phyloP scores from a whole-genome alignment of 2,113 vertebrate species.

The Oryzias curvinotus region DNA sequence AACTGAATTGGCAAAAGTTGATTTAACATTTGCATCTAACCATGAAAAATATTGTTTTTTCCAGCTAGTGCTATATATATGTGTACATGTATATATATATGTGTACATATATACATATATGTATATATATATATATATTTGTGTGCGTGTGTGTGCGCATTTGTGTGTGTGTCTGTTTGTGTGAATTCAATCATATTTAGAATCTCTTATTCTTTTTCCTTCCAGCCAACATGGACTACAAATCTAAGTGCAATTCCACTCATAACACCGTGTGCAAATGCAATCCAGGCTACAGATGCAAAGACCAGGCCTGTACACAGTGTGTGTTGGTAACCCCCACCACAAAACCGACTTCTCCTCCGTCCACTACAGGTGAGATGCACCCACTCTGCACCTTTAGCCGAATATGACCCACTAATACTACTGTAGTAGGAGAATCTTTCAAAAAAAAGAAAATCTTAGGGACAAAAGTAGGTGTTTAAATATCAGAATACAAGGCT shows the following conservation, averaged over 20 bases:
- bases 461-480: constrained; percentile 21
- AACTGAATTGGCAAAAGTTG: background rate
- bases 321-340: constrained; percentile 37
- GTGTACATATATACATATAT: too few species aligned
- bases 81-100: too few species aligned
- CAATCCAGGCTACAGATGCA: constrained; percentile 54
- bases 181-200: background rate
- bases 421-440: too few species aligned
- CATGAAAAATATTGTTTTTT: background rate
- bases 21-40: background rate
- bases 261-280: constrained; percentile 62
- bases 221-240: constrained; percentile 43
- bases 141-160: too few species aligned
- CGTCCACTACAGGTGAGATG: constrained; percentile 26
- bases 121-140: too few species aligned
- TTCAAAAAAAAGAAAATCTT: too few species aligned
- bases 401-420: background rate
- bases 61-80: too few species aligned
- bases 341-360: background rate
- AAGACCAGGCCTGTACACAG: background rate
- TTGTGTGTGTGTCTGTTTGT: too few species aligned
- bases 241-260: background rate
- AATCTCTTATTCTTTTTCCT: constrained; percentile 1
- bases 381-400: rapidly evolving
- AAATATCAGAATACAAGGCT: constrained; percentile 26